A percentile compares a stretch with the other conserved stretches of the same genome.
These are phyloP conservation scores for Electrophaes corylata DNA, from an alignment of 2,888 invertebrate species.

Conservation along the genomic window DNA sequence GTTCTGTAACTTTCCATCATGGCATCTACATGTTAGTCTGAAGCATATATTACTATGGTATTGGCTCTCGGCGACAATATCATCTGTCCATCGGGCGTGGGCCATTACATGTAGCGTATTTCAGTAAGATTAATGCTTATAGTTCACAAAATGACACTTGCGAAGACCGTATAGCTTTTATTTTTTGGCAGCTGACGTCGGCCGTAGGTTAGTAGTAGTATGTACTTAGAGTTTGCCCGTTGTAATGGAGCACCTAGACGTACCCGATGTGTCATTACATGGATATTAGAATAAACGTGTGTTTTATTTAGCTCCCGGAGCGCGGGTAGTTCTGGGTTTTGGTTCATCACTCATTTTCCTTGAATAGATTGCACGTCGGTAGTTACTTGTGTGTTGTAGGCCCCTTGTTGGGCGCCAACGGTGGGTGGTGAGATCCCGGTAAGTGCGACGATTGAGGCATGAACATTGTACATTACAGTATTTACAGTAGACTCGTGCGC, in stretches of 20 bases:
- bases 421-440: constrained; percentile 38
- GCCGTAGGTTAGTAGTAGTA: constrained; percentile 64
- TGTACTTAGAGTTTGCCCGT: constrained; percentile 78
- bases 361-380: constrained; percentile 54
- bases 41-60: not conserved
- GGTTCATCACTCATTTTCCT: constrained; percentile 43
- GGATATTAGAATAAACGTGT: constrained; percentile 80
- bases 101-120: not conserved
- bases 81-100: not conserved
- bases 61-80: not conserved
- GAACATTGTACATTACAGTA: constrained; percentile 33
- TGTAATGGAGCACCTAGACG: constrained; percentile 77
- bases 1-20: not conserved
- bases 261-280: constrained; percentile 81
- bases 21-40: not conserved
- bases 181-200: constrained; percentile 51
- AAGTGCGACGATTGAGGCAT: constrained; percentile 42
- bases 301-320: constrained; percentile 76
- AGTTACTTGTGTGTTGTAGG: constrained; percentile 51
- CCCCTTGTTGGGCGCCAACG: constrained; percentile 58
- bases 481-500: constrained; percentile 27
- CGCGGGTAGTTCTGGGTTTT: constrained; percentile 54
- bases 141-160: constrained; percentile 35
- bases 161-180: constrained; percentile 33
- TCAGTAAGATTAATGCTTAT: constrained; percentile 2